These are phyloP conservation scores for Cataglyphis hispanica DNA, from an alignment of 1,140 invertebrate genomes.

Conservation along the genomic window DNA sequence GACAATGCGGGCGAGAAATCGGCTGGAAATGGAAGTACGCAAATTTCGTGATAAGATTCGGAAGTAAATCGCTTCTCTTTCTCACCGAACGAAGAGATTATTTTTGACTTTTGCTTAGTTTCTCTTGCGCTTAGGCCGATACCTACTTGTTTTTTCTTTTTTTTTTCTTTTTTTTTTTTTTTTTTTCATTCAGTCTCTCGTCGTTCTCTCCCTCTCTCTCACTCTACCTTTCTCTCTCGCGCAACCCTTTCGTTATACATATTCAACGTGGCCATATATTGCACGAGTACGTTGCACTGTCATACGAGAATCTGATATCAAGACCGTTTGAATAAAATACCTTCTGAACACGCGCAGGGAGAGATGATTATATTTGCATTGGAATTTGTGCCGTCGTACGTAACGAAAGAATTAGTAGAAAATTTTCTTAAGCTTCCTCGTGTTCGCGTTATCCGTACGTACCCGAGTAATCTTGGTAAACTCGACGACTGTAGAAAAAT, in stretches of 20 bases:
- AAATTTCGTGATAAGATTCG: constrained; percentile 43
- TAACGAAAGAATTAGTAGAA: constrained; percentile 60
- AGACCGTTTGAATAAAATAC: constrained; percentile 1
- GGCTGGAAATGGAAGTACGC: constrained; percentile 67
- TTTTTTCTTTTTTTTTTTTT: neutral
- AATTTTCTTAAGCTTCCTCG: constrained; percentile 16
- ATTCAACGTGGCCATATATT: constrained; percentile 23
- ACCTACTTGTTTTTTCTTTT: constrained; percentile 53
- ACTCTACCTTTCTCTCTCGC: neutral
- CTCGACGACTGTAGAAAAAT: constrained; percentile 84
- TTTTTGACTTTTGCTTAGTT: neutral
- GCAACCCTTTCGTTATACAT: constrained; percentile 54
- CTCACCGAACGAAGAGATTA: neutral
- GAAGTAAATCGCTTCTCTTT: constrained; percentile 28
- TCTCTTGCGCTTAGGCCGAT: constrained; percentile 77
- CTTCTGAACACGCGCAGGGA: constrained; percentile 16
- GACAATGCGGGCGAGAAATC: constrained; percentile 44
- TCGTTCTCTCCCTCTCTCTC: neutral
- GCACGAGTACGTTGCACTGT: neutral
- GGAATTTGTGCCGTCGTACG: constrained; percentile 21
- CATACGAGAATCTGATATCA: neutral
- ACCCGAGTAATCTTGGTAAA: constrained; percentile 73
- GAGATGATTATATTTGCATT: neutral
- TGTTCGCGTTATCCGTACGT: constrained; percentile 51
- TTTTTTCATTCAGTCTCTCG: constrained; percentile 3